Base-by-base conservation (phyloP, 2,797 vertebrate species). In the Hoplostethus atlanticus region DNA sequence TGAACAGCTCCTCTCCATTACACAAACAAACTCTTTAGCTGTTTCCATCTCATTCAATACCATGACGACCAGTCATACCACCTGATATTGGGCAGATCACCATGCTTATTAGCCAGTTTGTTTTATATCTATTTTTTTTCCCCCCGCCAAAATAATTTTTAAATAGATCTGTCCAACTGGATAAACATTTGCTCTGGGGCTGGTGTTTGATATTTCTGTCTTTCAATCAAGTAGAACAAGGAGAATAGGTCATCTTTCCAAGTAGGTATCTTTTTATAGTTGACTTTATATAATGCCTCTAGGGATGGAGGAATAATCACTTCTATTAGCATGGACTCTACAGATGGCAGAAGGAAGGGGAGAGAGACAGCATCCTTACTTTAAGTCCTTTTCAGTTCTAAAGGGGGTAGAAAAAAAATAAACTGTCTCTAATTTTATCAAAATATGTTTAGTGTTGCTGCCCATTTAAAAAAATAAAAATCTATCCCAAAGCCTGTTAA, bases 121-220 rank as follows among this genome's bases (percentile, higher is more conserved):
- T 79, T 83, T 84, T 73, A 73, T 57, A 69, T 84, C 64, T 50
- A 78, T 67, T 85, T 87, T 86, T 68, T 66, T 68, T 66, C 71
- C 5, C 81, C 73, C 76, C 85, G 89, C 83, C 86, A 89, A 83
- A 84, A 78, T 46, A 75, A 83, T 84, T 85, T 52, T 84, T 68
- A 80, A 86, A 75, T 76, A 54, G 44, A 77, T 82, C 61, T 73
- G 74, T 88, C 79, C 84, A 84, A 73, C 84, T 74, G 71, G 81
- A 71, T 89, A 84, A 89, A 84, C 85, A 83, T 84, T 88, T 87
- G 87, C 84, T 84, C 81, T 51, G 36, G 67, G 77, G 76, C 81
- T 77, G 55, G 21, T 67, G 59, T 71, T 87, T 73, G 28, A 77
- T 84, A 46, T 73, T 62, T 78, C 31, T 65, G 28, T 28, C 28